A percentile compares a stretch with the other conserved stretches of the same genome.
Conservation (phyloP, 2,797 vertebrate species). For the Jordanella pulchra region DNA sequence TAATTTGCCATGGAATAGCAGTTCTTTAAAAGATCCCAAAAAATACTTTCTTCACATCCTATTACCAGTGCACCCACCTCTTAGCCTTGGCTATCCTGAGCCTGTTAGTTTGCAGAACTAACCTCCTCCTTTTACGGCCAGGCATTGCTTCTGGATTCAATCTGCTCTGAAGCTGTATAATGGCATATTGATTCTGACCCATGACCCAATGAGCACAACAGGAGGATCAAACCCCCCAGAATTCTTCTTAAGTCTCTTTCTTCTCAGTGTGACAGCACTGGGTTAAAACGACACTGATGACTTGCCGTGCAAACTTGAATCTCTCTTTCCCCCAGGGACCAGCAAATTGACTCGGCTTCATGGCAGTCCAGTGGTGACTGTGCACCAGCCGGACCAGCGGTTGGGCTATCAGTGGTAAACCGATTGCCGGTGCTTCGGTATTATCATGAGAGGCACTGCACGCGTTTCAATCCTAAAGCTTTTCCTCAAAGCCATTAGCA, state of each 20-base stretch:
- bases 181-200: slow-evolving; percentile 70
- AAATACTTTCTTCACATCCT: slow-evolving; percentile 62
- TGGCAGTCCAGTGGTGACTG: slow-evolving; percentile 57
- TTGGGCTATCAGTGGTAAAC: slow-evolving; percentile 64
- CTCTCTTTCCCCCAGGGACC: slow-evolving; percentile 45
- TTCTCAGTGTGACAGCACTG: slow-evolving; percentile 56
- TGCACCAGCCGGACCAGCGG: slow-evolving; percentile 41
- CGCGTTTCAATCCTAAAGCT: slow-evolving; percentile 70
- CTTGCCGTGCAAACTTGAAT: slow-evolving; percentile 69
- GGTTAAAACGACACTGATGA: slow-evolving; percentile 70
- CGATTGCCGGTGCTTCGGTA: slow-evolving; percentile 69
- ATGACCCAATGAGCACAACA: slow-evolving; percentile 54
- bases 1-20: slow-evolving; percentile 81
- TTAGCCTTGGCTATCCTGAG: neutral
- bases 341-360: slow-evolving; percentile 72
- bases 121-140: slow-evolving; percentile 42
- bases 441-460: slow-evolving; percentile 74
- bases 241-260: slow-evolving; percentile 57
- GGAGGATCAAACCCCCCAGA: slow-evolving; percentile 43
- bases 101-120: slow-evolving; percentile 36
- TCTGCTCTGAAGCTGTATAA: slow-evolving; percentile 56
- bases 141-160: slow-evolving; percentile 39
- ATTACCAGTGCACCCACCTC: slow-evolving; percentile 42
- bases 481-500: slow-evolving; percentile 73
- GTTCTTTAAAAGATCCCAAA: slow-evolving; percentile 74